Percentiles rank a stretch among this genome's conserved stretches.
These are phyloP conservation scores for Lacanobia wlatinum DNA, from an alignment of 2,888 invertebrate species.

Conservation along the genomic window DNA sequence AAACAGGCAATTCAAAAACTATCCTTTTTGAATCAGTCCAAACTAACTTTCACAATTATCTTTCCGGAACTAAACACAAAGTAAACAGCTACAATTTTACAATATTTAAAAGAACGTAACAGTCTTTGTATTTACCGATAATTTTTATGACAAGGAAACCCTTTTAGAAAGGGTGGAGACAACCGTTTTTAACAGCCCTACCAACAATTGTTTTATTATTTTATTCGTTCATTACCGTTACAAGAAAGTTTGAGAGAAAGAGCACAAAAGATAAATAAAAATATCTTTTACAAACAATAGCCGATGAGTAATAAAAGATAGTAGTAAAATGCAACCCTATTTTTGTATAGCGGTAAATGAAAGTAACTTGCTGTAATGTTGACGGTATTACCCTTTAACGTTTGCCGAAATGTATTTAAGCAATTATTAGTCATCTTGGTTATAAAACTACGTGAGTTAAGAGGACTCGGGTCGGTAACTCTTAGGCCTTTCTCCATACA, in stretches of 20 bases:
- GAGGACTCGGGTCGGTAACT: too few species aligned
- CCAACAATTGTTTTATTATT: slow-evolving; percentile 45
- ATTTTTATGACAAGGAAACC: slow-evolving; percentile 49
- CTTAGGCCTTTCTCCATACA: too few species aligned
- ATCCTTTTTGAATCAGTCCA: too few species aligned
- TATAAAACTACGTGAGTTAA: not conserved
- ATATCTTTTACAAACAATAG: slow-evolving; percentile 20
- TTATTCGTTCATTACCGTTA: slow-evolving; percentile 19
- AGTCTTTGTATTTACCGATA: slow-evolving; percentile 5
- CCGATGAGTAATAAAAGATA: slow-evolving; percentile 1
- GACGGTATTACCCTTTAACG: not conserved
- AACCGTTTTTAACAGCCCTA: slow-evolving; percentile 5
- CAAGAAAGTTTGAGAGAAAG: slow-evolving; percentile 42
- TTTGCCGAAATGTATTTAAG: slow-evolving; percentile 9
- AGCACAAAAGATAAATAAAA: slow-evolving; percentile 8
- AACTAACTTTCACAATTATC: not conserved
- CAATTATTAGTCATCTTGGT: not conserved
- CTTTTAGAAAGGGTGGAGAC: slow-evolving; percentile 37
- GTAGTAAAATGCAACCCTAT: slow-evolving; percentile 23
- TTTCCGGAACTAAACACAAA: not conserved
- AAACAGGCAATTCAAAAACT: too few species aligned
- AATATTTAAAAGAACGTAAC: slow-evolving; percentile 5
- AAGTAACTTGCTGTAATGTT: not conserved
- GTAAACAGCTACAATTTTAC: not conserved
- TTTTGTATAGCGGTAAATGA: not conserved